Evolutionary conservation across 1,140 invertebrate species (phyloP).

Genomic region (Halyomorpha halys): DNA sequence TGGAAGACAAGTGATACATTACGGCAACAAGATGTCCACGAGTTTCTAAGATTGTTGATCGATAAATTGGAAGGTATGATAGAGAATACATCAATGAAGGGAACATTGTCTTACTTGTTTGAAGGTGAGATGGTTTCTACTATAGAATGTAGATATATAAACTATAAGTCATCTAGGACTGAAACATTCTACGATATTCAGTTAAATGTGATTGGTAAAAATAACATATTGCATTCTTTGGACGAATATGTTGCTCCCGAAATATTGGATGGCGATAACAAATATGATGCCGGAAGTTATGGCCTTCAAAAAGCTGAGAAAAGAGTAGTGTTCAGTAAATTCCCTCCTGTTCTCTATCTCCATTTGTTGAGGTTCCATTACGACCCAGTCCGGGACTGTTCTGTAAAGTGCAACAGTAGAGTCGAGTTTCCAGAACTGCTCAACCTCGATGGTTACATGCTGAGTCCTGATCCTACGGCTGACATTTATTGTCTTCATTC

Average conservation of each 20-base stretch:
- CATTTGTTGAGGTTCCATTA: background rate
- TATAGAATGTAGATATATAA: slow-evolving; percentile 42
- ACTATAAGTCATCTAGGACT: slow-evolving; percentile 85
- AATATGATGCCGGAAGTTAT: slow-evolving; percentile 58
- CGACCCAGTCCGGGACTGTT: background rate
- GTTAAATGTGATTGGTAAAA: slow-evolving; percentile 96
- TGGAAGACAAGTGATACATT: slow-evolving; percentile 99
- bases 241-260: slow-evolving; percentile 51
- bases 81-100: too few species aligned
- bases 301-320: slow-evolving; percentile 58
- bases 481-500: background rate
- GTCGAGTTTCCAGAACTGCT: background rate
- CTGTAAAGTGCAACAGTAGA: background rate
- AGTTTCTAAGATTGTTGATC: too few species aligned
- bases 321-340: slow-evolving; percentile 53
- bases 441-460: background rate
- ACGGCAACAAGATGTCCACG: slow-evolving; percentile 70
- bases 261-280: slow-evolving; percentile 58
- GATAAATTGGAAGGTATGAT: too few species aligned
- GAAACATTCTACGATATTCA: slow-evolving; percentile 99
- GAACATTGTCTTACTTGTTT: too few species aligned
- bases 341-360: slow-evolving; percentile 55
- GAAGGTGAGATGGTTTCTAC: too few species aligned
- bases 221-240: slow-evolving; percentile 68
- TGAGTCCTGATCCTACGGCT: background rate